These are phyloP conservation scores for Rhegmatorhina hoffmannsi DNA, from an alignment of 2,113 vertebrate species.

Conservation along the genomic window DNA sequence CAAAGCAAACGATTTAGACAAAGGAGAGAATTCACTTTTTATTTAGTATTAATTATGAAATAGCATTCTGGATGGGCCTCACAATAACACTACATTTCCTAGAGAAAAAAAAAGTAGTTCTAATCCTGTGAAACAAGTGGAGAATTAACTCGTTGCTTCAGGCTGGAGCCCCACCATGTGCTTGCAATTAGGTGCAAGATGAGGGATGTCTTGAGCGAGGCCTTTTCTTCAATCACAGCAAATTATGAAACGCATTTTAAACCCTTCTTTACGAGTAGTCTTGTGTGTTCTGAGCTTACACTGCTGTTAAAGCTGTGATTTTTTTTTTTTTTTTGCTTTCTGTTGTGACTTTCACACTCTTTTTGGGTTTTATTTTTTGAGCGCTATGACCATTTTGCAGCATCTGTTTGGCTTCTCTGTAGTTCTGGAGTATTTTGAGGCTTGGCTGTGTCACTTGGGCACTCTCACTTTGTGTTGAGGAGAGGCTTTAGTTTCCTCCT, in stretches of 20 bases:
- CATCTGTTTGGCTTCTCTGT: neutral
- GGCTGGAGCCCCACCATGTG: neutral
- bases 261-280: neutral
- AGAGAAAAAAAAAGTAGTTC: neutral
- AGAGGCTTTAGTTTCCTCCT: neutral
- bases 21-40: constrained; percentile 49
- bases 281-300: neutral
- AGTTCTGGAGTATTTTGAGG: neutral
- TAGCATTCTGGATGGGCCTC: constrained; percentile 13
- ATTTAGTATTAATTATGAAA: constrained; percentile 60
- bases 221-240: neutral
- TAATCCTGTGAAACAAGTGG: constrained; percentile 2
- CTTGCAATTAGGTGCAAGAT: neutral
- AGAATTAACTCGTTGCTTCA: neutral
- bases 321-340: neutral
- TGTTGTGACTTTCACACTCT: neutral
- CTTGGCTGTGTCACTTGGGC: neutral
- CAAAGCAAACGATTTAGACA: constrained; percentile 43
- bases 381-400: neutral
- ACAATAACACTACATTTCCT: neutral
- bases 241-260: neutral
- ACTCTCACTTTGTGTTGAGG: neutral
- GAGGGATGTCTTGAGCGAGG: neutral
- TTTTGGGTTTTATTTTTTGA: neutral
- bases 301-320: neutral